Conservation (phyloP, 2,888 invertebrate species). For the Zaprionus lineosus region DNA sequence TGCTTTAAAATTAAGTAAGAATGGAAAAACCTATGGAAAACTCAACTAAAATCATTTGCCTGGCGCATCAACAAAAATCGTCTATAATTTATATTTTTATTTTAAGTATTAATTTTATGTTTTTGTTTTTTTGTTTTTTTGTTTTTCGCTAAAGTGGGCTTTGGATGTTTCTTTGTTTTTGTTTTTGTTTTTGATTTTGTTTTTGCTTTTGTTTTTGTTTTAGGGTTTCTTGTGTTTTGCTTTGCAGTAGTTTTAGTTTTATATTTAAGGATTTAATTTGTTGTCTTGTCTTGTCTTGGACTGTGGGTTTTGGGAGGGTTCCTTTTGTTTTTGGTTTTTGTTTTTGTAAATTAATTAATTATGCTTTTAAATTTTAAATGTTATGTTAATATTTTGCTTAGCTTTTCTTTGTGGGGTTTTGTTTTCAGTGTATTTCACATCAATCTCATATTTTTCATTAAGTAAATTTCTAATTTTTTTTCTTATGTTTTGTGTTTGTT, state of each 20-base stretch:
- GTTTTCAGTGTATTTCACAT: conserved; percentile 60
- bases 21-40: conserved; percentile 7
- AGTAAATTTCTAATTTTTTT: conserved; percentile 54
- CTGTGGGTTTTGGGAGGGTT: not conserved
- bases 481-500: conserved; percentile 23
- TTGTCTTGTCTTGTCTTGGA: conserved; percentile 11
- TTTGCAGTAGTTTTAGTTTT: conserved; percentile 18
- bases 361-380: conserved; percentile 13
- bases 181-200: conserved; percentile 5
- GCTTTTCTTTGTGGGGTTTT: conserved; percentile 15
- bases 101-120: conserved; percentile 12
- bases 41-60: conserved; percentile 3
- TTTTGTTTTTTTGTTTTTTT: conserved; percentile 12
- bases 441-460: conserved; percentile 56
- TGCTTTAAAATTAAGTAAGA: conserved; percentile 17
- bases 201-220: conserved; percentile 29
- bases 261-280: conserved; percentile 16
- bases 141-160: conserved; percentile 8
- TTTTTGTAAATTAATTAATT: conserved; percentile 7
- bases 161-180: conserved; percentile 10
- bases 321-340: conserved; percentile 6
- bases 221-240: conserved; percentile 12
- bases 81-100: conserved; percentile 31
- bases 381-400: conserved; percentile 36
- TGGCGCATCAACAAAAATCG: conserved; percentile 57